A percentile compares a stretch with the other conserved stretches of the same genome.
These are phyloP conservation scores for Himalopsyche phryganea DNA, from an alignment of 1,140 invertebrate genomes.

Conservation along the genomic window DNA sequence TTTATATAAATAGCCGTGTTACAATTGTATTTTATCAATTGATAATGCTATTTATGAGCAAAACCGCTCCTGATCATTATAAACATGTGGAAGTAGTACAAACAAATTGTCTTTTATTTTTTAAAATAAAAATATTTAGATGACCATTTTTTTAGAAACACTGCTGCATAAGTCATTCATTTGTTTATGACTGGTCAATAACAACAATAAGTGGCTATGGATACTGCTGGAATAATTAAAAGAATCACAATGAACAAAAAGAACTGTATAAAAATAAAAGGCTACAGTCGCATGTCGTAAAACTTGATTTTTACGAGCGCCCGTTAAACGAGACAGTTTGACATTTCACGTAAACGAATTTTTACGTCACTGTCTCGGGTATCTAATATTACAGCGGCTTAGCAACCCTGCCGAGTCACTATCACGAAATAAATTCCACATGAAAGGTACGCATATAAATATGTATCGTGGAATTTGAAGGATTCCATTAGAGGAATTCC, in stretches of 20 bases:
- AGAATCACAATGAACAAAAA: constrained; percentile 15
- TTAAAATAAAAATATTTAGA: no score
- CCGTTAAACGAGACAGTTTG: constrained; percentile 28
- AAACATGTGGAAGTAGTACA: no score
- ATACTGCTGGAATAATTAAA: constrained; percentile 27
- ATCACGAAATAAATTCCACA: not conserved
- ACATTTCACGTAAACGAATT: constrained; percentile 23
- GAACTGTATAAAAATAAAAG: no score
- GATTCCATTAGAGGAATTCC: not conserved
- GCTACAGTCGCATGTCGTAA: constrained; percentile 18
- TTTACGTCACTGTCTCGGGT: not conserved
- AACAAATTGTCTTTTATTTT: no score
- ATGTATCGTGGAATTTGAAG: not conserved
- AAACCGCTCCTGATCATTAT: no score
- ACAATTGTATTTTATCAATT: no score
- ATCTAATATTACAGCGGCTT: no score
- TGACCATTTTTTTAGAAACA: no score
- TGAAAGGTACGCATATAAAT: not conserved
- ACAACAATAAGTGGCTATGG: constrained; percentile 11
- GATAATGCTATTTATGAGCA: no score
- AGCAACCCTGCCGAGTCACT: no score
- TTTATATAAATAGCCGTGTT: no score
- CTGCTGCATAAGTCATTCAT: not conserved
- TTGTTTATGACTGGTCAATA: constrained; percentile 11
- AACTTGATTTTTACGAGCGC: constrained; percentile 22